Evolutionary conservation across 2,888 invertebrate genomes (phyloP).

Genomic region (Thysanoteuthis rhombus): DNA sequence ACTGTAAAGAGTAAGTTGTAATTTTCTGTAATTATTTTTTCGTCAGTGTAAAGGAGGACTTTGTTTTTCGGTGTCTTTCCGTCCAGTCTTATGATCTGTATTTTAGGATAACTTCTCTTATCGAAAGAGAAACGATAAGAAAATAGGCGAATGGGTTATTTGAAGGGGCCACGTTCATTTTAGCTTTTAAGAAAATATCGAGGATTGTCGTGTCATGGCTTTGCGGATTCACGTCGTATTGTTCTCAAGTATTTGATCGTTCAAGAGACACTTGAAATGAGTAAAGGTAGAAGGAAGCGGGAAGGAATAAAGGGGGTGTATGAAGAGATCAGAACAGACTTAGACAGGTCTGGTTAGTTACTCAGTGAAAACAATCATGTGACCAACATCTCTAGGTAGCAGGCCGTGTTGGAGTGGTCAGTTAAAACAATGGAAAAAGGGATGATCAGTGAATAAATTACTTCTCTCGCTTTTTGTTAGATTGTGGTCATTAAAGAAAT

Average conservation of each 20-base stretch:
- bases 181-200: neutral
- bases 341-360: too few species aligned
- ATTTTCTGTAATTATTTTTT: neutral
- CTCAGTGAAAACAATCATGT: too few species aligned
- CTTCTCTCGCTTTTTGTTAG: too few species aligned
- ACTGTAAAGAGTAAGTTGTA: too few species aligned
- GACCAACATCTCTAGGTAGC: too few species aligned
- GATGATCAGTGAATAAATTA: too few species aligned
- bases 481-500: too few species aligned
- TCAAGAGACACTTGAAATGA: neutral
- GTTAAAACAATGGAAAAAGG: too few species aligned
- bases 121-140: neutral
- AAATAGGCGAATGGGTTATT: neutral
- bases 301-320: neutral
- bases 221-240: neutral
- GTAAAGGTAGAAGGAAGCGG: neutral
- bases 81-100: neutral
- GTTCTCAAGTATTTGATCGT: neutral
- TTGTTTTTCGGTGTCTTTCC: neutral
- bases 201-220: neutral
- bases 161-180: neutral
- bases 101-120: neutral
- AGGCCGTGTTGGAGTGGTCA: too few species aligned
- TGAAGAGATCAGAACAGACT: neutral
- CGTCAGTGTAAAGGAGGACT: neutral